Evolutionary conservation across 2,888 invertebrate species (phyloP).

Genomic region (Orthosia gracilis): DNA sequence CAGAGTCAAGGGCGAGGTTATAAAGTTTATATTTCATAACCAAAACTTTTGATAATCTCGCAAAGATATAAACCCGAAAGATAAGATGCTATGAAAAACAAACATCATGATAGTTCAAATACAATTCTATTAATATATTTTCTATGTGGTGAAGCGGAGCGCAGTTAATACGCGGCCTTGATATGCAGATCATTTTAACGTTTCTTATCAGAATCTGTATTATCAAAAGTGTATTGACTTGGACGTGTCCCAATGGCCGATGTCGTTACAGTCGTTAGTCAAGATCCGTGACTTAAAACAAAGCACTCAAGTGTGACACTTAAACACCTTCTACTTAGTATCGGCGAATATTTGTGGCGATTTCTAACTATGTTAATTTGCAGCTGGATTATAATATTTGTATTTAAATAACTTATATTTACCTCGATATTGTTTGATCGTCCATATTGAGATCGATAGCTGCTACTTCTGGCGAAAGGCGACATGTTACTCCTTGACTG

Average conservation of each 20-base stretch:
- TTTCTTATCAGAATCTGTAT: conserved; percentile 51
- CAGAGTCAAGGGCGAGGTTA: conserved; percentile 68
- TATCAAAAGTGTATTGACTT: conserved; percentile 47
- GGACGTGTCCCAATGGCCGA: conserved; percentile 46
- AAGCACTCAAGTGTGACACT: conserved; percentile 45
- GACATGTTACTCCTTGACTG: conserved; percentile 94
- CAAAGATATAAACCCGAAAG: conserved; percentile 54
- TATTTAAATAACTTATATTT: conserved; percentile 48
- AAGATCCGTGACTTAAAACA: conserved; percentile 56
- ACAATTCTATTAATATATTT: conserved; percentile 61
- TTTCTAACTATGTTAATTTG: conserved; percentile 22
- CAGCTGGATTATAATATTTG: neutral
- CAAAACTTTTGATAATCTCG: conserved; percentile 67
- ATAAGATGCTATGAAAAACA: conserved; percentile 61
- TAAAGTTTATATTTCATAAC: conserved; percentile 63
- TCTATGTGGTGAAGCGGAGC: conserved; percentile 14
- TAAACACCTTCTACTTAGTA: conserved; percentile 45
- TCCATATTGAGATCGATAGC: conserved; percentile 93
- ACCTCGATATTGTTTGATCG: conserved; percentile 91
- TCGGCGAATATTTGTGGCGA: neutral
- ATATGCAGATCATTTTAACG: conserved; percentile 46
- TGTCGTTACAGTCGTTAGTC: conserved; percentile 27
- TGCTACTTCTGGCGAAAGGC: conserved; percentile 93
- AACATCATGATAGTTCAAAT: conserved; percentile 57
- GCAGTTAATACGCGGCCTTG: conserved; percentile 32